phyloP scores from a whole-genome alignment of 1,140 invertebrate genomes.

The Eupeodes corollae region DNA sequence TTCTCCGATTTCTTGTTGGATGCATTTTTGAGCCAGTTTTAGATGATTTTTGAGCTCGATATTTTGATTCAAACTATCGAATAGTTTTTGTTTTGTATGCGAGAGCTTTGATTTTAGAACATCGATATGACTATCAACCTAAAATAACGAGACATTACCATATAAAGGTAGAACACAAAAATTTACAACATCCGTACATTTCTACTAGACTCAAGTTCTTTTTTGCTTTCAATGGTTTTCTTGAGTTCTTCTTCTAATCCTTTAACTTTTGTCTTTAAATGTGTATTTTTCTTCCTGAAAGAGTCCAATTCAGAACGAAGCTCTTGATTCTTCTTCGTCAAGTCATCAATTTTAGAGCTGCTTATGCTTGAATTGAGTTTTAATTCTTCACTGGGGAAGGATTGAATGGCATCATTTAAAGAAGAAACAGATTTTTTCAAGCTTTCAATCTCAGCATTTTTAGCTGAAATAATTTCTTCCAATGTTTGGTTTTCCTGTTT shows the following conservation, averaged over 20 bases:
- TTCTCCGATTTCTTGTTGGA: slow-evolving; percentile 58
- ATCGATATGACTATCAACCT: slow-evolving; percentile 29
- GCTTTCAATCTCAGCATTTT: slow-evolving; percentile 41
- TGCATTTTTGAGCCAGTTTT: slow-evolving; percentile 47
- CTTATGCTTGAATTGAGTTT: slow-evolving; percentile 41
- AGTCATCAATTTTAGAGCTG: slow-evolving; percentile 42
- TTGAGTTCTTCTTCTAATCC: slow-evolving; percentile 39
- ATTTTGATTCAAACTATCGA: slow-evolving; percentile 53
- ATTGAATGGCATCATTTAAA: slow-evolving; percentile 39
- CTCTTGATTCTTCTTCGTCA: slow-evolving; percentile 46
- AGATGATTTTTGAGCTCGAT: slow-evolving; percentile 51
- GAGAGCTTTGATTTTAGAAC: slow-evolving; percentile 48
- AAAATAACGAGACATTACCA: neutral
- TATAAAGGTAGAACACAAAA: neutral
- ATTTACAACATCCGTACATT: neutral
- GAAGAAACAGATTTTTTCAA: slow-evolving; percentile 40
- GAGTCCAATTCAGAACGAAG: slow-evolving; percentile 42
- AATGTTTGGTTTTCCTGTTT: slow-evolving; percentile 21
- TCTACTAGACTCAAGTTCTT: slow-evolving; percentile 6
- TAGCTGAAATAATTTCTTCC: slow-evolving; percentile 26
- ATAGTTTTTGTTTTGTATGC: slow-evolving; percentile 48
- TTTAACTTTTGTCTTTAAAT: slow-evolving; percentile 32
- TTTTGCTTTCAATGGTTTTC: slow-evolving; percentile 16
- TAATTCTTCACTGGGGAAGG: slow-evolving; percentile 41
- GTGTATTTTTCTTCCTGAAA: slow-evolving; percentile 32